Evolutionary conservation across 2,113 vertebrate species (phyloP), one percentile per base, ranked within the genome.

Genomic region (Vimba vimba): DNA sequence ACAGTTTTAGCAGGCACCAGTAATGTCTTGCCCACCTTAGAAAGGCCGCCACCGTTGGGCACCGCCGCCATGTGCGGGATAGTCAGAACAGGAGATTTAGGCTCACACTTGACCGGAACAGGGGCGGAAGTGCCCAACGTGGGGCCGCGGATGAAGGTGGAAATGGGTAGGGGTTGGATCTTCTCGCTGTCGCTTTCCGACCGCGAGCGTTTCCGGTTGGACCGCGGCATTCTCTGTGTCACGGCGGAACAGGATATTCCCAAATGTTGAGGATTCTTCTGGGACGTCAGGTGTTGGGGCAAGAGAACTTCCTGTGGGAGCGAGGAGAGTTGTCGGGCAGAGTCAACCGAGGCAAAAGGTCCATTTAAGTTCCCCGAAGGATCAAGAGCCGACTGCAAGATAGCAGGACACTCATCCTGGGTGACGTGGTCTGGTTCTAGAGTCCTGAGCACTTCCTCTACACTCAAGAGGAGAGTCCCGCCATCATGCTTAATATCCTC

Each of bases 121-220:
- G 96, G 95, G 21, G 94, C 95, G 2, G 95, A 96, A 0, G 96
- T 95, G 68, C 95, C 95, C 85, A 97, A 52, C 0, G 96, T 93
- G 1, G 97, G 95, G 84, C 95, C 96, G 33, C 94, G 95, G 69
- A 99, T 93, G 89, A 99, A 97, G 92, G 95, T 98, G 93, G 97
- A 96, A 90, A 99, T 98, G 25, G 98, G 97, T 27, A 99, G 94
- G 85, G 97, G 98, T 88, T 97, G 96, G 89, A 99, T 95, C 92
- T 98, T 99, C 90, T 99, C 97, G 0, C 98, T 98, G 95, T 99
- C 98, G 0, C 98, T 99, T 90, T 99, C 98, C 0, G 98, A 99
- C 82, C 96, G 96, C 30, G 98, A 99, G 66, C 98, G 96, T 86
- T 99, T 99, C 84, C 98, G 96, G 89, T 96, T 97, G 87, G 96